Conservation (phyloP, 2,113 vertebrate species). For the Ageneiosus marmoratus region DNA sequence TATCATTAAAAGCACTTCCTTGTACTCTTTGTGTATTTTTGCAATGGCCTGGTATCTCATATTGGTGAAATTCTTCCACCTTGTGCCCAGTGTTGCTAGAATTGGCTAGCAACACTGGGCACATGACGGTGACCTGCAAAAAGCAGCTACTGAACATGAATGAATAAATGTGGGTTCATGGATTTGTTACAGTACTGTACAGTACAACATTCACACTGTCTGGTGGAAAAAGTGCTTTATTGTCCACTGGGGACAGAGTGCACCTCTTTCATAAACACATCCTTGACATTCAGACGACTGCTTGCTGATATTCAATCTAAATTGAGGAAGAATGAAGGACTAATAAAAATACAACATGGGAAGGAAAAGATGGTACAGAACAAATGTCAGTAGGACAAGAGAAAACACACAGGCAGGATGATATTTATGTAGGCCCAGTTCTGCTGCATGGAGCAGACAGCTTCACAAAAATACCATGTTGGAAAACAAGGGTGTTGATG, state of each 20-base stretch:
- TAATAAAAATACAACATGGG: slow-evolving; percentile 27
- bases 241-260: slow-evolving; percentile 13
- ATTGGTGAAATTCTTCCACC: neutral
- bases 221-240: neutral
- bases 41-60: neutral
- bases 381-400: slow-evolving; percentile 43
- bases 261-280: slow-evolving; percentile 26
- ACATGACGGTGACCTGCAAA: neutral
- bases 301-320: neutral
- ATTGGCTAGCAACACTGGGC: too few species aligned
- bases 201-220: neutral
- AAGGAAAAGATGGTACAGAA: slow-evolving; percentile 24
- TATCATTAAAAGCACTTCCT: too few species aligned
- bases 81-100: neutral
- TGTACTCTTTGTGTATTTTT: neutral
- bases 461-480: neutral
- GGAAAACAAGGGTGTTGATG: neutral
- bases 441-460: neutral
- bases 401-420: neutral
- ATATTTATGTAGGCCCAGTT: neutral
- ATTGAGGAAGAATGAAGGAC: slow-evolving; percentile 12
- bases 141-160: neutral
- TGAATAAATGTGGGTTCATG: neutral
- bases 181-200: neutral
- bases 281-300: neutral